These are phyloP conservation scores for Limnephilus marmoratus DNA, from an alignment of 2,888 invertebrate species.

Conservation along the genomic window DNA sequence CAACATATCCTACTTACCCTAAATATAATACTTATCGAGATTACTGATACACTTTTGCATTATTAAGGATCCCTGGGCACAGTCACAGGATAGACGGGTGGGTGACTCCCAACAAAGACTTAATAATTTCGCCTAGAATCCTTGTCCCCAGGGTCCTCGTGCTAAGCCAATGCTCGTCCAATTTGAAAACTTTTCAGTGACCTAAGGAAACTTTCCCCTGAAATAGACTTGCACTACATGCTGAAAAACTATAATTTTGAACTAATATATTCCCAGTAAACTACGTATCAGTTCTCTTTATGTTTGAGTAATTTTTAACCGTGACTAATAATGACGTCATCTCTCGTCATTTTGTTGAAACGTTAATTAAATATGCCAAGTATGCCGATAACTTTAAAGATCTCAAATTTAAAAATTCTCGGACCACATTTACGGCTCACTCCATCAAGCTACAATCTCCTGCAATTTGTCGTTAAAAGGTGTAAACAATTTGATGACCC, in stretches of 20 bases:
- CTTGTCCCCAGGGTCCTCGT: not conserved
- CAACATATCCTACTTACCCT: not conserved
- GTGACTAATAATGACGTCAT: too few species aligned
- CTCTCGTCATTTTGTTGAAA: too few species aligned
- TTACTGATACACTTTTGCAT: not conserved
- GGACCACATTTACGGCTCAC: too few species aligned
- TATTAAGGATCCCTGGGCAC: not conserved
- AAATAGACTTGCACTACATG: not conserved
- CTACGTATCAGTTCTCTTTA: not conserved
- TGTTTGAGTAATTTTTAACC: too few species aligned
- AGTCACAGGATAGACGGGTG: not conserved
- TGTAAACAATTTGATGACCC: too few species aligned
- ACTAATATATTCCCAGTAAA: not conserved
- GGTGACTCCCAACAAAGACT: not conserved
- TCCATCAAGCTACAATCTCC: too few species aligned
- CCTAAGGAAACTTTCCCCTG: not conserved
- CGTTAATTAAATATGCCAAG: too few species aligned
- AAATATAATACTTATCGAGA: not conserved
- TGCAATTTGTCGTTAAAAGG: too few species aligned
- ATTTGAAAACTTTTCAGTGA: not conserved
- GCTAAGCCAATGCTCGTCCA: not conserved
- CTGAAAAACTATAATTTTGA: not conserved
- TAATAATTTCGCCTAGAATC: not conserved
- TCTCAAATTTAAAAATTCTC: too few species aligned
- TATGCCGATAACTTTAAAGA: too few species aligned